These are phyloP conservation scores for Xylophagus ater DNA, from an alignment of 2,888 invertebrate species.

Conservation along the genomic window DNA sequence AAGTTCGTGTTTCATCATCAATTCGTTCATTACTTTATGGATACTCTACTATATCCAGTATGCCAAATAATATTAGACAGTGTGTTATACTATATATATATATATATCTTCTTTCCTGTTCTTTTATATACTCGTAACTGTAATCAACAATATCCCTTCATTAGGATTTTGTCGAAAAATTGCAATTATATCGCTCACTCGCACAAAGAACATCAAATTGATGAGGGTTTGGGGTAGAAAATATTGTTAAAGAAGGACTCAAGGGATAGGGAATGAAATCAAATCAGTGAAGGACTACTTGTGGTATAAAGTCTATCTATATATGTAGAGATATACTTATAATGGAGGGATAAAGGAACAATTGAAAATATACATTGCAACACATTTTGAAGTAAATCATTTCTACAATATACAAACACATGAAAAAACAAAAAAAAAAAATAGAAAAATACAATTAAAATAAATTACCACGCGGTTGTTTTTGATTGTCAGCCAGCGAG, in stretches of 20 bases:
- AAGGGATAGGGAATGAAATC: neutral
- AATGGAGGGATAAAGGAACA: too few species aligned
- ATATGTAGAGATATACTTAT: neutral
- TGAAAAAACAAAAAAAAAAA: too few species aligned
- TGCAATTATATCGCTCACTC: conserved; percentile 15
- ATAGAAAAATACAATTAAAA: conserved; percentile 19
- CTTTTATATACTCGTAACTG: conserved; percentile 11
- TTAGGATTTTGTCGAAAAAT: conserved; percentile 18
- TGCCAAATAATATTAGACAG: too few species aligned
- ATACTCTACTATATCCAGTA: neutral
- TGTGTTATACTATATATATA: conserved; percentile 2
- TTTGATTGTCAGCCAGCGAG: too few species aligned
- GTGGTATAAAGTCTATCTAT: conserved; percentile 3
- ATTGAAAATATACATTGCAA: too few species aligned
- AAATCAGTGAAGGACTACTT: conserved; percentile 3
- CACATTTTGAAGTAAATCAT: conserved; percentile 14
- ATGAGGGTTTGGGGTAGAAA: too few species aligned
- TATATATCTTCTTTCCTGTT: conserved; percentile 4
- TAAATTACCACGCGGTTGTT: conserved; percentile 15
- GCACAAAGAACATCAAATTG: conserved; percentile 1
- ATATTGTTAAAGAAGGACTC: neutral
- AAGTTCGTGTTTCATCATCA: neutral
- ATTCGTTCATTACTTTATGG: neutral
- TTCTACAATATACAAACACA: too few species aligned
- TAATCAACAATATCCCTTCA: conserved; percentile 19